Base-by-base conservation (phyloP, 2,113 vertebrate species). In the Himantopus leucocephalus region DNA sequence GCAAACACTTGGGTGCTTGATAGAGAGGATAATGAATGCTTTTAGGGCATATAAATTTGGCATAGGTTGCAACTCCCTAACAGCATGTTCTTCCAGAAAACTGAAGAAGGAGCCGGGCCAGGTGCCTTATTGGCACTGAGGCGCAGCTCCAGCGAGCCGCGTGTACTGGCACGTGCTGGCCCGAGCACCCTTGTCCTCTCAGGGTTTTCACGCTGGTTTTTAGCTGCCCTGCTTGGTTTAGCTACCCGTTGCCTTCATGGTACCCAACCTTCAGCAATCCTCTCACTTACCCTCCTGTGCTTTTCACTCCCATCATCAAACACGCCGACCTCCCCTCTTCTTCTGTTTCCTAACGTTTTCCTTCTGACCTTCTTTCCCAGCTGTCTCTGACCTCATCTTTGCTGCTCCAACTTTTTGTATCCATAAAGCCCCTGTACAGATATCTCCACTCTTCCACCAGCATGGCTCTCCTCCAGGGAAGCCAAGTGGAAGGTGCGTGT, bases 401-500 rank as follows among this genome's bases (percentile, higher is more conserved):
- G 79, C 23, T 47, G 19, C 24, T 79, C 48, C 66, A 68, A 0
- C 21, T 18, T 79, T 70, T 12, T 43, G 29, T 17, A 48, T 43
- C 52, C 5, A 4, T 35, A 58, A 39, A 72, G 8, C 0, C 47
- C 32, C 39, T 14, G 7, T 34, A 30, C 37, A 32, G 10, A 2
- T 21, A 53, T 6, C 13, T 70, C 41, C 72, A 43, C n/a, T 74
- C n/a, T 43, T 77, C 64, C 68, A 53, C 9, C 60, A 62, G 71
- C 82, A 60, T 0, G 6, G 16, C 26, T 66, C 12, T 66, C 26
- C 37, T 9, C 4, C 5, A 27, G 73, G 22, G 8, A 24, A 50
- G 48, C 45, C 63, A 39, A 0, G 1, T 29, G 23, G 10, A 72
- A 76, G 14, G 34, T 4, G 2, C 18, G 35, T 0, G 0, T 24